Percentiles rank a stretch among this genome's conserved stretches.
Evolutionary conservation across 2,797 vertebrate genomes (phyloP).

Genomic region (Ambastaia sidthimunki): DNA sequence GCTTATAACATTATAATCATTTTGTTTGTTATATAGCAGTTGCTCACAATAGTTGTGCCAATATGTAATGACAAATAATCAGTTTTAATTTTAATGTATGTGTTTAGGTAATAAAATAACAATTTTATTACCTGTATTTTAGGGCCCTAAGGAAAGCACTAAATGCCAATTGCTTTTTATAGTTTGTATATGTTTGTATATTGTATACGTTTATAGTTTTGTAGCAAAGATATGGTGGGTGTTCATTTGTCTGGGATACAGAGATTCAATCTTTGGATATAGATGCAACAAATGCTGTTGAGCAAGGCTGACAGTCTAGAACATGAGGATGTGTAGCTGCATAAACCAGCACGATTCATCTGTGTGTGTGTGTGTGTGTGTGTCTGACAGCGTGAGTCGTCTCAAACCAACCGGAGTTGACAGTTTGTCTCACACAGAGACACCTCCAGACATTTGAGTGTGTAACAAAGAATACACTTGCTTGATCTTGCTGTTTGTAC

Average conservation of each 20-base stretch:
- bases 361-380: neutral
- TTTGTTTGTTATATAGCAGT: neutral
- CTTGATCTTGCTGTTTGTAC: constrained; percentile 3
- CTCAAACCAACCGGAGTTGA: constrained; percentile 43
- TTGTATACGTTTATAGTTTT: constrained; percentile 6
- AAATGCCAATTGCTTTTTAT: neutral
- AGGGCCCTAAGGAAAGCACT: neutral
- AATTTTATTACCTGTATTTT: neutral
- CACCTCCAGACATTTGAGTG: constrained; percentile 36
- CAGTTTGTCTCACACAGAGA: constrained; percentile 34
- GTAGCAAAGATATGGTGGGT: constrained; percentile 60
- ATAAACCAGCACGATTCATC: constrained; percentile 19
- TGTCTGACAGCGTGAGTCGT: constrained; percentile 30
- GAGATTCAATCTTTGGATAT: constrained; percentile 45
- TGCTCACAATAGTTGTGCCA: neutral
- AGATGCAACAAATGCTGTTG: constrained; percentile 41
- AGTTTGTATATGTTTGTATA: neutral
- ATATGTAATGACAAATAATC: neutral
- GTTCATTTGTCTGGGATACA: constrained; percentile 39
- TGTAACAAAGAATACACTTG: constrained; percentile 37
- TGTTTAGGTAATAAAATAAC: neutral
- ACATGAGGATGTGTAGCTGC: constrained; percentile 32
- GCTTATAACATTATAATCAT: neutral
- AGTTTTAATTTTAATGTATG: neutral
- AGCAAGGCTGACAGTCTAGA: constrained; percentile 46